Evolutionary conservation across 2,113 vertebrate genomes (phyloP).

Genomic region (Sisor rabdophorus): DNA sequence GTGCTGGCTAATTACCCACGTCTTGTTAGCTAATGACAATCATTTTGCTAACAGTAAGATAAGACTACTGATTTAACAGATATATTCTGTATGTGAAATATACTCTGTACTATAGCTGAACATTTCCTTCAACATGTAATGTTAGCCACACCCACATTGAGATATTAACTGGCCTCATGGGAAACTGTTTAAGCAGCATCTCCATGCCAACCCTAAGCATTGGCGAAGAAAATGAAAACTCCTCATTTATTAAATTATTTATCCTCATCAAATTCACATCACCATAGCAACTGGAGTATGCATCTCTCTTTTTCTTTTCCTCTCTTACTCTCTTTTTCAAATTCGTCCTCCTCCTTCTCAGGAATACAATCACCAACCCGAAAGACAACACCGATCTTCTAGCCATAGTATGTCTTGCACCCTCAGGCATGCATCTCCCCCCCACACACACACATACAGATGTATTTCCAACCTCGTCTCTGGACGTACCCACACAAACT

Average conservation of each 20-base stretch:
- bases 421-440: neutral
- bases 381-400: conserved; percentile 37
- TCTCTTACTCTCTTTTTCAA: conserved; percentile 5
- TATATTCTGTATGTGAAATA: too few relatives aligned
- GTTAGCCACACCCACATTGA: conserved; percentile 40
- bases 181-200: conserved; percentile 50
- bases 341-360: neutral
- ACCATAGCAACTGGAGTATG: conserved; percentile 58
- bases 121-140: neutral
- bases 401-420: conserved; percentile 18
- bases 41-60: too few relatives aligned
- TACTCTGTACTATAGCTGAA: too few relatives aligned
- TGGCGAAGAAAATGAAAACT: conserved; percentile 50
- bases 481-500: conserved; percentile 13
- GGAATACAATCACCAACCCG: conserved; percentile 38
- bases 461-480: too few relatives aligned
- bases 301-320: conserved; percentile 36
- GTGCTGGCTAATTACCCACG: too few relatives aligned
- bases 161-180: conserved; percentile 45
- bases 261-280: conserved; percentile 55
- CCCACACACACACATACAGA: too few relatives aligned
- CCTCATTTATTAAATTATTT: conserved; percentile 53
- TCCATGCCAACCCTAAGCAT: conserved; percentile 49
- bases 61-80: too few relatives aligned
- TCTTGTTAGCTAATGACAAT: too few relatives aligned